phyloP scores from a whole-genome alignment of 2,113 vertebrate species.

The Platichthys flesus region DNA sequence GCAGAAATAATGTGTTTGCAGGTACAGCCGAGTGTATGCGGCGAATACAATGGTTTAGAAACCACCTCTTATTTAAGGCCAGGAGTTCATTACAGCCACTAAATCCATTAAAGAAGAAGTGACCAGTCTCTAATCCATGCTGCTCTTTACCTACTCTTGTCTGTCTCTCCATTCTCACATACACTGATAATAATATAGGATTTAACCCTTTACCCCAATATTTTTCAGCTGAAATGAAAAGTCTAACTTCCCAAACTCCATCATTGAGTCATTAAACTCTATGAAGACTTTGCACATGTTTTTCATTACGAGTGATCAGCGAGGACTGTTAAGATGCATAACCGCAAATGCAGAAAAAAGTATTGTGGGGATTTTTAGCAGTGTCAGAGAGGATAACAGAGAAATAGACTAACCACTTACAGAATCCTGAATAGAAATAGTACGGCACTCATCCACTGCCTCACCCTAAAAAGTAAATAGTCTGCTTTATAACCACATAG shows the following conservation, averaged over 20 bases:
- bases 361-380: no score
- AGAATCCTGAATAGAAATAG: no score
- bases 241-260: background rate
- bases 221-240: background rate
- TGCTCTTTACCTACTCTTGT: background rate
- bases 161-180: background rate
- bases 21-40: background rate
- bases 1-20: slow-evolving; percentile 40
- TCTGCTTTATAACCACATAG: no score
- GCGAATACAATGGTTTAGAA: slow-evolving; percentile 24
- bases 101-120: slow-evolving; percentile 10
- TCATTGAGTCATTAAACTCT: no score
- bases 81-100: slow-evolving; percentile 20
- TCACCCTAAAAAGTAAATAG: background rate
- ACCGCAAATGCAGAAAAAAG: no score
- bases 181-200: background rate
- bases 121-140: background rate
- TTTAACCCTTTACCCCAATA: background rate
- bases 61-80: slow-evolving; percentile 21
- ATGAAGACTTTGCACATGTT: no score
- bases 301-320: no score
- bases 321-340: no score
- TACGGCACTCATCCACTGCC: background rate
- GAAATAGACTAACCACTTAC: no score
- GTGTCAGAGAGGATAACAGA: no score